Percentiles rank a stretch among this genome's conserved stretches.
These are phyloP conservation scores for Ischnura elegans DNA, from an alignment of 2,888 invertebrate genomes.

Conservation along the genomic window DNA sequence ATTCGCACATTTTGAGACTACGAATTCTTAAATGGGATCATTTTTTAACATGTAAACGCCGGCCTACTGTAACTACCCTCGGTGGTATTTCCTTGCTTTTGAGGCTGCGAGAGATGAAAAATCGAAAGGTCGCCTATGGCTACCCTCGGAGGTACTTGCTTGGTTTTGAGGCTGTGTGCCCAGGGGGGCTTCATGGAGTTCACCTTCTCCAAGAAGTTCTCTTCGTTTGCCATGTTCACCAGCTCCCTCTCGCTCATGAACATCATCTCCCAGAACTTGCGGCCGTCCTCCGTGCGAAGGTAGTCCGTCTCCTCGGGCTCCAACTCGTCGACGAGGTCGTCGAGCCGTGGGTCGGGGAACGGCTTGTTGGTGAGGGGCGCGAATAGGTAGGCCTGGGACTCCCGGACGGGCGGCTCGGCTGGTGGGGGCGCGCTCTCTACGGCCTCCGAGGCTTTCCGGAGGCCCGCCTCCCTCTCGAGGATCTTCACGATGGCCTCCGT, in stretches of 20 bases:
- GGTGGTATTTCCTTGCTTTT: too few relatives aligned
- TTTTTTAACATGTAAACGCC: too few relatives aligned
- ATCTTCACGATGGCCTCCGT: too few relatives aligned
- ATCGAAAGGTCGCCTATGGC: too few relatives aligned
- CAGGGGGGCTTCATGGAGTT: neutral
- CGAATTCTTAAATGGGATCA: too few relatives aligned
- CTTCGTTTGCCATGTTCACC: neutral
- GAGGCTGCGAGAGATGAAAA: too few relatives aligned
- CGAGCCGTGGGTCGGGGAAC: neutral
- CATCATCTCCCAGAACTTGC: conserved; percentile 53
- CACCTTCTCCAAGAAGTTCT: neutral
- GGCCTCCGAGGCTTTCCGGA: conserved; percentile 75
- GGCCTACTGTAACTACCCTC: too few relatives aligned
- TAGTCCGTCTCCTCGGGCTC: conserved; percentile 70
- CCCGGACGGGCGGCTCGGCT: conserved; percentile 77
- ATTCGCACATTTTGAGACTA: too few relatives aligned
- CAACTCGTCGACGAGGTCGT: neutral
- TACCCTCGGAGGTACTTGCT: neutral
- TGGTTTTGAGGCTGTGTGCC: neutral
- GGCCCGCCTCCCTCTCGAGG: neutral
- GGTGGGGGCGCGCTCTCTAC: conserved; percentile 78
- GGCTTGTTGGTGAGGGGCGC: neutral
- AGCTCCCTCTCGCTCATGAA: conserved; percentile 48
- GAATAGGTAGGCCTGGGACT: conserved; percentile 67
- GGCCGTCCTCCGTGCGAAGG: conserved; percentile 68